Percentiles rank a stretch among this genome's conserved stretches.
Conservation (phyloP, 2,113 vertebrate genomes). For the Gambusia affinis region DNA sequence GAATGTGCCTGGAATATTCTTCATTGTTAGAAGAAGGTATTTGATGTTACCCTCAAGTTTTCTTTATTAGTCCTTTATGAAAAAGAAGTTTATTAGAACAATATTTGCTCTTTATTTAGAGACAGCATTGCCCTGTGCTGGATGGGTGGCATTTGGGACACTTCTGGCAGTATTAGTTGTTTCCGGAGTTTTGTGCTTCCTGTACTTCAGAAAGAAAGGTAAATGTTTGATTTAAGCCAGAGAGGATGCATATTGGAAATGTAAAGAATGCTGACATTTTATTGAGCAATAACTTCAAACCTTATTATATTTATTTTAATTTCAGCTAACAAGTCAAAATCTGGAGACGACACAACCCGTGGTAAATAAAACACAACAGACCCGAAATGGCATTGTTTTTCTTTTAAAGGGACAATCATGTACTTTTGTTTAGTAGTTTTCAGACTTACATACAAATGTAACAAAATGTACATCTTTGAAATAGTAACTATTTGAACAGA, state of each 20-base stretch:
- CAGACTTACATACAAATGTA: too few relatives aligned
- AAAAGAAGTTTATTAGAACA: not conserved
- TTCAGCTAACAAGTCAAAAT: not conserved
- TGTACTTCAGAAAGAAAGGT: not conserved
- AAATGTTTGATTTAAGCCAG: not conserved
- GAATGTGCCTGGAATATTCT: not conserved
- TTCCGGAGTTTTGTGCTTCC: not conserved
- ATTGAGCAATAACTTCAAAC: not conserved
- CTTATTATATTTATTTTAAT: not conserved
- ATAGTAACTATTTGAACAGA: too few relatives aligned
- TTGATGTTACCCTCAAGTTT: not conserved
- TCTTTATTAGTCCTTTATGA: not conserved
- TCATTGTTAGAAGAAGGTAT: accelerated
- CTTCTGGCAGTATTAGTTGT: not conserved
- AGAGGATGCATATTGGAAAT: not conserved
- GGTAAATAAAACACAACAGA: slow-evolving; percentile 30
- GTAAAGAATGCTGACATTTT: not conserved
- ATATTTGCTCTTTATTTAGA: slow-evolving; percentile 14
- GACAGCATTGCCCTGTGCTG: not conserved
- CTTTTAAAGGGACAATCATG: too few relatives aligned
- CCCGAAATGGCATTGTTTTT: not conserved
- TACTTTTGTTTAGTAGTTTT: too few relatives aligned
- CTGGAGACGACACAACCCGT: accelerated
- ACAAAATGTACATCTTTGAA: too few relatives aligned
- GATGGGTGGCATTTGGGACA: slow-evolving; percentile 27